These are phyloP conservation scores for Neogobius melanostomus DNA, from an alignment of 2,113 vertebrate genomes.

Conservation along the genomic window DNA sequence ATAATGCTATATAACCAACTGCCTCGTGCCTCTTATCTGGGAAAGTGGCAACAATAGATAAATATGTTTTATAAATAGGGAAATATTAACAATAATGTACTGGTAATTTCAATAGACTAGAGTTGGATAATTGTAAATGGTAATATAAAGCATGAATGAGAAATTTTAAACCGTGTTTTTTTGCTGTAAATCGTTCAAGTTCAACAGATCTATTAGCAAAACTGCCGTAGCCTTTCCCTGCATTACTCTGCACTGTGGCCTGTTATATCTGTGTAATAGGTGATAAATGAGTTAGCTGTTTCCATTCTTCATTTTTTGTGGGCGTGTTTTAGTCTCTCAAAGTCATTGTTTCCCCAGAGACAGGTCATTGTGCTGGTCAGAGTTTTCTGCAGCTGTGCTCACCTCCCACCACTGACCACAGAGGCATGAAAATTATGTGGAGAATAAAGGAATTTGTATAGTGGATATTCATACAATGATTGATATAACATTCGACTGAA, in stretches of 20 bases:
- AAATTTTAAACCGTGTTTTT: background rate
- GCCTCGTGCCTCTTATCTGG: no score
- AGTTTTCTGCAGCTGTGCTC: conserved; percentile 59
- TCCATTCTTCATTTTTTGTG: conserved; percentile 59
- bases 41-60: no score
- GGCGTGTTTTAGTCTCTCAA: conserved; percentile 62
- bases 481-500: background rate
- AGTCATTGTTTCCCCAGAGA: conserved; percentile 75
- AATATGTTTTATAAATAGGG: no score
- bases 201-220: conserved; percentile 28
- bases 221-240: conserved; percentile 54
- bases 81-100: no score
- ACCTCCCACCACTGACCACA: conserved; percentile 56
- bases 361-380: conserved; percentile 70
- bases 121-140: no score
- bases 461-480: background rate
- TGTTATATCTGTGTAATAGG: conserved; percentile 64
- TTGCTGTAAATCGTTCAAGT: conserved; percentile 1
- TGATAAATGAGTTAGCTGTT: conserved; percentile 68
- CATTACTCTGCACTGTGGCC: conserved; percentile 36
- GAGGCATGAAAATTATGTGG: conserved; percentile 16
- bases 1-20: no score
- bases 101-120: no score
- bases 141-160: no score
- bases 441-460: background rate